phyloP scores from a whole-genome alignment of 2,888 invertebrate genomes.

The Stenotaenia linearis region DNA sequence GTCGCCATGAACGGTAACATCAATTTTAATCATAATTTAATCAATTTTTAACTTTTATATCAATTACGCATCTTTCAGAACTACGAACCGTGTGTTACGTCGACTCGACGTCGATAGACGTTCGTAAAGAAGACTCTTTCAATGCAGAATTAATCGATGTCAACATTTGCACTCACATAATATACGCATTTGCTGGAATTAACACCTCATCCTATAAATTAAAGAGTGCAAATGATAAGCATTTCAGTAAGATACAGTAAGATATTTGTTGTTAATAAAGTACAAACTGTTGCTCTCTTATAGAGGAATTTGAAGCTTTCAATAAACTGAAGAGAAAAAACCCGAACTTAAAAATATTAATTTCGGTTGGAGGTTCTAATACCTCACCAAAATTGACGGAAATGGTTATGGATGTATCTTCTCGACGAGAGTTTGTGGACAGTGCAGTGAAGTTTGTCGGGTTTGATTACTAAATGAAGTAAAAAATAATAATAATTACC shows the following conservation, averaged over 20 bases:
- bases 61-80: too few relatives aligned
- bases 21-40: too few relatives aligned
- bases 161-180: background rate
- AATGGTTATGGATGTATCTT: too few relatives aligned
- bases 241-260: too few relatives aligned
- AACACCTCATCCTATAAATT: background rate
- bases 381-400: background rate
- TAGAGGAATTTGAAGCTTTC: background rate
- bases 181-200: background rate
- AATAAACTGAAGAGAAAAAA: background rate
- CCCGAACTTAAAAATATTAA: background rate
- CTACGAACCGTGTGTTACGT: background rate
- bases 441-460: too few relatives aligned
- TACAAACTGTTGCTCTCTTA: too few relatives aligned
- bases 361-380: background rate
- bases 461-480: too few relatives aligned
- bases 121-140: background rate
- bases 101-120: background rate
- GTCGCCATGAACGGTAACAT: too few relatives aligned
- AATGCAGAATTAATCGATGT: background rate
- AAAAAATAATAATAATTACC: too few relatives aligned
- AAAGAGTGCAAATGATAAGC: background rate
- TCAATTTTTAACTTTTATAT: too few relatives aligned
- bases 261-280: too few relatives aligned
- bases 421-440: too few relatives aligned